Conservation (phyloP, 2,113 vertebrate species). For the Myotis yumanensis region DNA sequence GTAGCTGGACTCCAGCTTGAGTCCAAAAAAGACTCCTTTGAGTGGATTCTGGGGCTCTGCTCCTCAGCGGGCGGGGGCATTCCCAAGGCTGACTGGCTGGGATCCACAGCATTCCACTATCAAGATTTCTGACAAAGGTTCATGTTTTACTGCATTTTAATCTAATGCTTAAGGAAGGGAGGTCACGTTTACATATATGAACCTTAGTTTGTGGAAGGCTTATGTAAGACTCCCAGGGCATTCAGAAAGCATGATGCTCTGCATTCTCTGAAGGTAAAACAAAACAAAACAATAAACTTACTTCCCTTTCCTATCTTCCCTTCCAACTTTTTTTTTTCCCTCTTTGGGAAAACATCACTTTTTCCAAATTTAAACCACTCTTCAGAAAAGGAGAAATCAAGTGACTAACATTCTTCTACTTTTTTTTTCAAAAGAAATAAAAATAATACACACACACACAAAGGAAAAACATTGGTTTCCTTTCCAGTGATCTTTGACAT, state of each 20-base stretch:
- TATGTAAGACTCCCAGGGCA: not conserved
- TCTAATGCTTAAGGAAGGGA: not conserved
- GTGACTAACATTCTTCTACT: slow-evolving; percentile 24
- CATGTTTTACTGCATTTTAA: slow-evolving; percentile 32
- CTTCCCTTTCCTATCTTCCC: not conserved
- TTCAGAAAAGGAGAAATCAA: slow-evolving; percentile 44
- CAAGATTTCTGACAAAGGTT: not conserved
- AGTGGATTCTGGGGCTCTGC: not conserved
- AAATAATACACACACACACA: slow-evolving; percentile 14
- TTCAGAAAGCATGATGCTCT: not conserved
- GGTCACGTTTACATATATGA: not conserved
- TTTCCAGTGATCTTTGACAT: slow-evolving; percentile 41
- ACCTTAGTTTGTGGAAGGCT: not conserved
- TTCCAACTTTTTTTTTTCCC: not conserved
- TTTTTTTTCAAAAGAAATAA: slow-evolving; percentile 26
- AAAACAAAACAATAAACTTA: slow-evolving; percentile 38
- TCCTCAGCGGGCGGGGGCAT: not conserved
- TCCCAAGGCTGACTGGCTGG: not conserved
- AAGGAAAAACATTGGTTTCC: slow-evolving; percentile 7
- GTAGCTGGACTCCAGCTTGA: not conserved
- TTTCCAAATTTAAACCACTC: slow-evolving; percentile 28
- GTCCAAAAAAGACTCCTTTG: not conserved
- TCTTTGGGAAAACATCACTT: slow-evolving; percentile 15
- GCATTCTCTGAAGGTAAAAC: slow-evolving; percentile 25
- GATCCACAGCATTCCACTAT: not conserved